Evolutionary conservation across 1,140 invertebrate genomes (phyloP).

Genomic region (Scylla paramamosain): DNA sequence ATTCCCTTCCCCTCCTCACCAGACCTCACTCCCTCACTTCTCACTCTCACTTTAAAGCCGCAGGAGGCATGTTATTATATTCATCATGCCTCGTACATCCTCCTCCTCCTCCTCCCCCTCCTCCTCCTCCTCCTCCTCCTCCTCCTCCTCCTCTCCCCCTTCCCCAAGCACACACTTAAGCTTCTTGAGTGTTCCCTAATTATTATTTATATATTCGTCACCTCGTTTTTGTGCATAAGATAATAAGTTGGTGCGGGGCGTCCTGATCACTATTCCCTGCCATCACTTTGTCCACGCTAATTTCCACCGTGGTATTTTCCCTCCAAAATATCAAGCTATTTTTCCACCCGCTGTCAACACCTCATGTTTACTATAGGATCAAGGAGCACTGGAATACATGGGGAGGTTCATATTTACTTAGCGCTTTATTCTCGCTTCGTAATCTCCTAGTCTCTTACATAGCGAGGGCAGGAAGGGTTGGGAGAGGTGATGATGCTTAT

Average conservation of each 20-base stretch:
- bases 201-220: not conserved
- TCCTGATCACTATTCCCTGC: not conserved
- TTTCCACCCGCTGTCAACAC: not conserved
- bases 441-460: too few relatives aligned
- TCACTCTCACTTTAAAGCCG: not conserved
- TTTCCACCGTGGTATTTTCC: not conserved
- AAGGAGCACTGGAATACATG: too few relatives aligned
- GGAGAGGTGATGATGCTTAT: too few relatives aligned
- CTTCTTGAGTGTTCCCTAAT: not conserved
- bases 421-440: too few relatives aligned
- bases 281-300: not conserved
- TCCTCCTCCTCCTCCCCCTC: slow-evolving; percentile 7
- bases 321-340: not conserved
- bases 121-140: slow-evolving; percentile 17
- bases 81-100: not conserved
- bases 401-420: too few relatives aligned
- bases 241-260: not conserved
- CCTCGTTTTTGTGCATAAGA: not conserved
- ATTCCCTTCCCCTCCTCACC: not conserved
- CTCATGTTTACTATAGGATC: too few relatives aligned
- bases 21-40: not conserved
- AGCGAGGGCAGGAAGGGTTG: too few relatives aligned
- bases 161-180: not conserved
- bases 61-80: not conserved
- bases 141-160: not conserved